phyloP scores from a whole-genome alignment of 1,140 invertebrate species.

The Zaprionus ornatus region DNA sequence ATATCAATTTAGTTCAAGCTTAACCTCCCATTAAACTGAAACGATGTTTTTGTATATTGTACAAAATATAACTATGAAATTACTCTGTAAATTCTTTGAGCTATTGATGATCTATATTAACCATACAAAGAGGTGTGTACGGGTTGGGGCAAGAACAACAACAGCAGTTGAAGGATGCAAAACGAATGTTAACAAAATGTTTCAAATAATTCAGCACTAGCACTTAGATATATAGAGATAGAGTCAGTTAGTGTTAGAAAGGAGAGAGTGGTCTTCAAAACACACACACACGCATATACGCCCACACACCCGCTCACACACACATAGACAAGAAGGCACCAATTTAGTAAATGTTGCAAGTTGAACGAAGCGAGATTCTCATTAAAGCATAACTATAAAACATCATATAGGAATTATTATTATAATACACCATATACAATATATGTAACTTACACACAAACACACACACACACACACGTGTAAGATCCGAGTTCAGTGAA shows the following conservation, averaged over 20 bases:
- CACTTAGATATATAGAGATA: constrained; percentile 57
- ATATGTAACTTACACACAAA: constrained; percentile 28
- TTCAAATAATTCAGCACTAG: constrained; percentile 75
- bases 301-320: background rate
- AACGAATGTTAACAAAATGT: constrained; percentile 66
- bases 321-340: constrained; percentile 39
- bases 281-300: background rate
- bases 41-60: constrained; percentile 35
- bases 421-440: constrained; percentile 19
- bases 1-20: background rate
- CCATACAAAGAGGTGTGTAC: background rate
- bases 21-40: background rate
- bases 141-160: background rate
- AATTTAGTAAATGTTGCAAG: constrained; percentile 59
- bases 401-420: constrained; percentile 13
- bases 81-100: constrained; percentile 19
- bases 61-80: constrained; percentile 36
- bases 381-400: constrained; percentile 35
- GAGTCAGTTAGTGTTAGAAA: constrained; percentile 23
- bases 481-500: constrained; percentile 45
- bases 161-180: background rate
- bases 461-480: constrained; percentile 40
- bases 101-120: background rate
- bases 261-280: constrained; percentile 11
- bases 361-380: constrained; percentile 63